These are phyloP conservation scores for Sialis lutaria DNA, from an alignment of 2,888 invertebrate genomes.

Conservation along the genomic window DNA sequence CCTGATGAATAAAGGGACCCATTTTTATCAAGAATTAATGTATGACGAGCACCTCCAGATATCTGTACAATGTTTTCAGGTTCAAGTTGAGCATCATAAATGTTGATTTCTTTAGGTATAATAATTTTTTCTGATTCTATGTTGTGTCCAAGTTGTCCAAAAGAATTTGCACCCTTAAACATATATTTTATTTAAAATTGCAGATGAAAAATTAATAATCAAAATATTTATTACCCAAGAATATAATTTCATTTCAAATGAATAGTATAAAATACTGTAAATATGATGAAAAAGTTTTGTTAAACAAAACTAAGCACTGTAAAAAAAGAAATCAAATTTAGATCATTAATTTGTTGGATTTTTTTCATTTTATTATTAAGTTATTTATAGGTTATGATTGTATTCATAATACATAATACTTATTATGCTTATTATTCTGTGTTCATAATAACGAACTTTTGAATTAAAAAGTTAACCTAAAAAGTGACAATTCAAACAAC, in stretches of 20 bases:
- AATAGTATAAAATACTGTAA: background rate
- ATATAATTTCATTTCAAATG: background rate
- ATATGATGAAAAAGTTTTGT: background rate
- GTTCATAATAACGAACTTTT: background rate
- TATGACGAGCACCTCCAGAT: conserved; percentile 63
- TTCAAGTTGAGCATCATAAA: conserved; percentile 15
- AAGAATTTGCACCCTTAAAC: conserved; percentile 63
- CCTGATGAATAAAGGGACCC: conserved; percentile 63
- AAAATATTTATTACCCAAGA: conserved; percentile 19
- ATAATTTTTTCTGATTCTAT: conserved; percentile 46
- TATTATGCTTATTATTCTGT: too few relatives aligned
- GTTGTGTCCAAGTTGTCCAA: conserved; percentile 62
- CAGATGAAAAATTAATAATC: background rate
- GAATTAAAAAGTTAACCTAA: background rate
- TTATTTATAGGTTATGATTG: too few relatives aligned
- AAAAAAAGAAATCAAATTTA: background rate
- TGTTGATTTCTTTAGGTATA: conserved; percentile 31
- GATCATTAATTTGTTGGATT: background rate
- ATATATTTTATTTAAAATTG: background rate
- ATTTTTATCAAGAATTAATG: conserved; percentile 43
- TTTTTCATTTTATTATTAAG: too few relatives aligned
- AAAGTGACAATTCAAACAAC: background rate
- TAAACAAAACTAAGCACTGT: background rate
- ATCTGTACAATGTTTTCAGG: conserved; percentile 39
- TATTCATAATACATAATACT: too few relatives aligned